Percentiles rank a stretch among this genome's conserved stretches.
Evolutionary conservation across 2,113 vertebrate species (phyloP).

Genomic region (Etia nguti): DNA sequence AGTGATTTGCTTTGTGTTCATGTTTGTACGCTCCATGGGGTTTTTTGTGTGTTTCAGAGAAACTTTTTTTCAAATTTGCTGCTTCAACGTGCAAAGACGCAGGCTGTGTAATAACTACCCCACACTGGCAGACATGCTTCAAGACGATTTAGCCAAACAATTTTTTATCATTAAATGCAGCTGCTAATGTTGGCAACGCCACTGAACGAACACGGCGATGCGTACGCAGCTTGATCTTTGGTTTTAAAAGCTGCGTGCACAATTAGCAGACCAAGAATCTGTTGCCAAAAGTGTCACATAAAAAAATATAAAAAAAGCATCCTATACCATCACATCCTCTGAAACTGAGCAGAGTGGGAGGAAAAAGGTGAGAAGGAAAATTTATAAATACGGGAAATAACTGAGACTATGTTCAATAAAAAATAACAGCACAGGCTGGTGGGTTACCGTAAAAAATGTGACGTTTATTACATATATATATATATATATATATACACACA

Average conservation of each 20-base stretch:
- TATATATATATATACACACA: too few species aligned
- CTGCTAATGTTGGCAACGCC: neutral
- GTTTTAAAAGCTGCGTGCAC: neutral
- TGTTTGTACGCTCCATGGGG: neutral
- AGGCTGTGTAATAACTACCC: neutral
- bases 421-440: neutral
- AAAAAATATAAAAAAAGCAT: neutral
- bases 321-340: neutral
- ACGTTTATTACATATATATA: neutral
- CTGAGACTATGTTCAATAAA: neutral
- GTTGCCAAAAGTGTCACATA: neutral
- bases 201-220: neutral
- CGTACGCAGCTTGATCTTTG: neutral
- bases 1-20: conserved; percentile 4
- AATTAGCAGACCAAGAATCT: neutral
- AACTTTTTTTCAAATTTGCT: neutral
- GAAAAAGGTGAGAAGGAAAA: neutral
- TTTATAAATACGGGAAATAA: neutral
- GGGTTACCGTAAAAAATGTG: neutral
- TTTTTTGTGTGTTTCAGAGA: neutral
- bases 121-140: neutral
- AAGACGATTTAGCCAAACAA: neutral
- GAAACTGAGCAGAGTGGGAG: neutral
- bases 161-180: neutral
- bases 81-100: neutral